Conservation (phyloP, 2,797 vertebrate species). For the Rhodeus uyekii region DNA sequence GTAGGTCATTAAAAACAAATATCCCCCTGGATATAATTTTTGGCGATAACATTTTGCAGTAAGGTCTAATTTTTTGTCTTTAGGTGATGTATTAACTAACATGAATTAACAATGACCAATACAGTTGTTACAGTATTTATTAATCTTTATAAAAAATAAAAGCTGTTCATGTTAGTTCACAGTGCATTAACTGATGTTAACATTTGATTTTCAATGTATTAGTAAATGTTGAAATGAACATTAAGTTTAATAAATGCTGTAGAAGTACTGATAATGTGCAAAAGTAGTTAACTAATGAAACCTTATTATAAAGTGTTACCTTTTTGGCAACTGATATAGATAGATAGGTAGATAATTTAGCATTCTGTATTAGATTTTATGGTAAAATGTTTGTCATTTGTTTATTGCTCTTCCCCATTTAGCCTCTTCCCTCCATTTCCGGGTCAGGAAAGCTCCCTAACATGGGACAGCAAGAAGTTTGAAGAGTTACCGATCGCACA, state of each 20-base stretch:
- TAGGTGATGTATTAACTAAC: too few relatives aligned
- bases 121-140: too few relatives aligned
- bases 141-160: too few relatives aligned
- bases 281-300: background rate
- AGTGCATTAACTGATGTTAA: too few relatives aligned
- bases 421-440: conserved; percentile 82
- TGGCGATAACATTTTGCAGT: too few relatives aligned
- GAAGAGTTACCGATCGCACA: conserved; percentile 88
- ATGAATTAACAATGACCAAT: too few relatives aligned
- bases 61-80: too few relatives aligned
- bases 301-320: too few relatives aligned
- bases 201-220: too few relatives aligned
- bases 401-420: conserved; percentile 18
- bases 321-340: background rate
- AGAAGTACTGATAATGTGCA: background rate
- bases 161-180: too few relatives aligned
- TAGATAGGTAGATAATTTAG: background rate
- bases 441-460: conserved; percentile 78
- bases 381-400: background rate
- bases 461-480: conserved; percentile 86
- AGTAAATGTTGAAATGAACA: background rate
- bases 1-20: too few relatives aligned
- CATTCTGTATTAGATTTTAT: background rate
- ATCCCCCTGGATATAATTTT: too few relatives aligned
- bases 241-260: background rate